Evolutionary conservation across 1,140 invertebrate species (phyloP), one percentile per base, ranked within the genome.

Genomic region (Drosophila pachea): DNA sequence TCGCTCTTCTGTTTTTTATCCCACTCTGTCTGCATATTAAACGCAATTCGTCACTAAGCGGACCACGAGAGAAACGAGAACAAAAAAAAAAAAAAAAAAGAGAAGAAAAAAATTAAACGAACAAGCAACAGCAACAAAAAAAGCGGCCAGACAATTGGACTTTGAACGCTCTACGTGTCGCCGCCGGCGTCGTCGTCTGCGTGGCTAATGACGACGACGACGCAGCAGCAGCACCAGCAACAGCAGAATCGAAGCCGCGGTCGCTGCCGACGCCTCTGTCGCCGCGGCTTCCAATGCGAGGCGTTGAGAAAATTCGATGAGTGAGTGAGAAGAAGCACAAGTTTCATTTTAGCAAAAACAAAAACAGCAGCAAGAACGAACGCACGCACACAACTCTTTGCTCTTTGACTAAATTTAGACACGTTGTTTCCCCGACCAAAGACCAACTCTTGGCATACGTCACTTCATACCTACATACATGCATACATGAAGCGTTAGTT

Each of bases 331-430:
- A 14, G 9, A 16, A 74, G 56, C 61, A 29, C 54, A 60, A 76
- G 54, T 69, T 60, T 55, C 33, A 56, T 74, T 49, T 45, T 55
- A n/a, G 11, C 2, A 29, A 66, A 55, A 35, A 42, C 59, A 42
- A 14, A 60, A 43, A 38, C 22, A 47, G 8, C 16, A 12, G 22
- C 9, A 68, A 53, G 9, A 38, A 64, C 42, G 32, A 12, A 32
- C 43, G 42, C 9, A 9, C 36, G 47, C 40, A 62, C 35, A 36
- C 35, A 14, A 65, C 52, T 53, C 52, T 59, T 66, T 59, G 33
- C 48, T 67, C 70, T 67, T 67, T 62, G 62, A 62, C 66, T 81
- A 77, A 71, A 71, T 74, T 67, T 82, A 77, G 78, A 74, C 59
- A 62, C 43, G 66, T 54, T 68, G 58, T 35, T 53, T 38, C 31